These are phyloP conservation scores for Heliconius aoede DNA, from an alignment of 2,888 invertebrate species.

Conservation along the genomic window DNA sequence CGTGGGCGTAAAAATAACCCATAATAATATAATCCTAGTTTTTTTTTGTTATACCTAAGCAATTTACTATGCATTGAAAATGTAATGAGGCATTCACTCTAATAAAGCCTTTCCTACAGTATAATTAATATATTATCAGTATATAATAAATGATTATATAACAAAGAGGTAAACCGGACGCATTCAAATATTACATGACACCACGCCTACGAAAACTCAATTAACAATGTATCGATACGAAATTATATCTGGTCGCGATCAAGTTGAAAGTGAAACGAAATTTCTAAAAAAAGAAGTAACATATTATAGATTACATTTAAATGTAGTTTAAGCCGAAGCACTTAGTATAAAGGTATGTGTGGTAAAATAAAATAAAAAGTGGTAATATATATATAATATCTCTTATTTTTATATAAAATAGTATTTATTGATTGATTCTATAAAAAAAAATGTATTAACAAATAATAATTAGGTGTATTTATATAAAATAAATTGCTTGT, in stretches of 20 bases:
- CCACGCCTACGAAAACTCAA: slow-evolving; percentile 46
- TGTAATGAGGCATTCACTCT: slow-evolving; percentile 41
- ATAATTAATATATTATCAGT: slow-evolving; percentile 50
- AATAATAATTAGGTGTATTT: no score
- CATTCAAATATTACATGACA: slow-evolving; percentile 40
- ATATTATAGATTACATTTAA: background rate
- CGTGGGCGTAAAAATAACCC: background rate
- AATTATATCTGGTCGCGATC: slow-evolving; percentile 17
- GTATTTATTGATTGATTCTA: no score
- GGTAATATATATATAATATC: no score
- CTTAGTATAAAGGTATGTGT: background rate
- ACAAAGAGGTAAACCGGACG: slow-evolving; percentile 44
- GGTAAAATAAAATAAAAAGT: no score
- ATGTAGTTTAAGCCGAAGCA: background rate
- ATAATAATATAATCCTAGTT: background rate
- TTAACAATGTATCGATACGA: slow-evolving; percentile 34
- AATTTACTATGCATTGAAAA: slow-evolving; percentile 29
- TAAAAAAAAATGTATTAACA: no score
- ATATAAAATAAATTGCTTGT: no score
- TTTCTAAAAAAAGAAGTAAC: slow-evolving; percentile 20
- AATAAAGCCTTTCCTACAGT: slow-evolving; percentile 47
- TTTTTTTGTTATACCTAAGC: background rate
- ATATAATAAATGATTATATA: slow-evolving; percentile 50
- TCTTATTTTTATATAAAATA: background rate
- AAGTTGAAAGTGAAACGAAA: slow-evolving; percentile 36